Evolutionary conservation across 2,888 invertebrate genomes (phyloP).

Genomic region (Andrena minutula): DNA sequence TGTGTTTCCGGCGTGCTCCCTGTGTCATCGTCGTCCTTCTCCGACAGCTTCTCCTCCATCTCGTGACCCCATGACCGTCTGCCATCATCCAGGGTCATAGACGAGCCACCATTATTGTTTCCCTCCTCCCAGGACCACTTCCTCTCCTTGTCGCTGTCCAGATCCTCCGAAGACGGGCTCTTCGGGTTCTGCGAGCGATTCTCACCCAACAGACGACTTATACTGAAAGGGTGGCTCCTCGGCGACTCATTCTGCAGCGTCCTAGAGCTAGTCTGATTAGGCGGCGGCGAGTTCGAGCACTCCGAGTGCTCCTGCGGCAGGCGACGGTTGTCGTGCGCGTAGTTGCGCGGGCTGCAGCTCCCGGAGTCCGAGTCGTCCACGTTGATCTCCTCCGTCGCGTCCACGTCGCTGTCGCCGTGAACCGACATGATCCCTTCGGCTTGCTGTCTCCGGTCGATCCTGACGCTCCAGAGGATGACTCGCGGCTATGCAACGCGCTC

Average conservation of each 20-base stretch:
- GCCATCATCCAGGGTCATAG: constrained; percentile 78
- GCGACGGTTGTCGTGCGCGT: constrained; percentile 63
- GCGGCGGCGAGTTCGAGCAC: constrained; percentile 76
- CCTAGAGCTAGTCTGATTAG: constrained; percentile 75
- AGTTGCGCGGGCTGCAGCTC: constrained; percentile 80
- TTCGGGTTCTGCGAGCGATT: constrained; percentile 75
- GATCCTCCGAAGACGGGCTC: constrained; percentile 79
- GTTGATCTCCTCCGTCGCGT: constrained; percentile 83
- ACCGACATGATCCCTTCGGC: constrained; percentile 76
- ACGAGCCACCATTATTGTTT: constrained; percentile 72
- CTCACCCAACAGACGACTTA: constrained; percentile 82
- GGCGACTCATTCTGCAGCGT: constrained; percentile 78
- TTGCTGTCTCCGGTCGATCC: background rate
- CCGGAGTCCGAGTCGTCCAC: constrained; percentile 83
- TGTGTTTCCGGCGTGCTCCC: constrained; percentile 81
- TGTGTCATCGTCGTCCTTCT: constrained; percentile 82
- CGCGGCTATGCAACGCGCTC: fast-evolving
- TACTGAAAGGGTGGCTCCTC: constrained; percentile 83
- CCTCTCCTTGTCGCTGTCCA: constrained; percentile 81
- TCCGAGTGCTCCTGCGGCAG: constrained; percentile 74
- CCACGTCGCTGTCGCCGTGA: constrained; percentile 82
- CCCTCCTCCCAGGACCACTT: constrained; percentile 80
- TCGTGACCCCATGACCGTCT: constrained; percentile 82
- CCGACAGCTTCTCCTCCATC: constrained; percentile 79
- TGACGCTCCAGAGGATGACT: background rate